Evolutionary conservation across 2,113 vertebrate species (phyloP), one percentile per base, ranked within the genome.

Genomic region (Telmatochromis sp.): DNA sequence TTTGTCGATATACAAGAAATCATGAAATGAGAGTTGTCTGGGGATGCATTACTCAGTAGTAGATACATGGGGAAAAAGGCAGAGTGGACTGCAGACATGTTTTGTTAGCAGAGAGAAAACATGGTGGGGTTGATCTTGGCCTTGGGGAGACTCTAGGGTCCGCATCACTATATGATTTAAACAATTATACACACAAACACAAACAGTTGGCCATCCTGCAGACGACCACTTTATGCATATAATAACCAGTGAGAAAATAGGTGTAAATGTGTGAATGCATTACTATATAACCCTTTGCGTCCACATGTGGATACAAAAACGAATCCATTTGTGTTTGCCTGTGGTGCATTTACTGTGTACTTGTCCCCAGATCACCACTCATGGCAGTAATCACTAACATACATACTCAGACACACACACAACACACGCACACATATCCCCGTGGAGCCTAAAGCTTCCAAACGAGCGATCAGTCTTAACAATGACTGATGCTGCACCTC

Each of bases 31-130:
- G 57, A 80, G 33, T 68, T 47, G 68, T 80, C 47, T 42, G 82
- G 28, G 73, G 26, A 55, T 63, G 65, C 19, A 23, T 21, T 42
- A 73, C 82, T 84, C 19, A 35, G n/a, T 26, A 88, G 83, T 57
- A 26, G 55, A 89, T 60, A 88, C 33, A 82, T 71, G 57, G 86
- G 85, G 50, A 5, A 55, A 68, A 51, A 86, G 65, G 87, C 47
- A 45, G 81, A 87, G 47, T 60, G 79, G 71, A 92, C 84, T 86
- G 86, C 26, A 90, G 65, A 89, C 79, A 45, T 87, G 68, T 87
- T 90, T 90, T 89, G 79, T 90, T 87, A 92, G 84, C 3, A 4
- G 23, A 89, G 89, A 85, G 89, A 87, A 91, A 93, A 91, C 89
- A 91, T 71, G 58, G 90, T 85, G 89, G 55, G 82, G 90, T 87